These are phyloP conservation scores for Capra hircus DNA, from an alignment of 2,113 vertebrate genomes.

Conservation along the genomic window DNA sequence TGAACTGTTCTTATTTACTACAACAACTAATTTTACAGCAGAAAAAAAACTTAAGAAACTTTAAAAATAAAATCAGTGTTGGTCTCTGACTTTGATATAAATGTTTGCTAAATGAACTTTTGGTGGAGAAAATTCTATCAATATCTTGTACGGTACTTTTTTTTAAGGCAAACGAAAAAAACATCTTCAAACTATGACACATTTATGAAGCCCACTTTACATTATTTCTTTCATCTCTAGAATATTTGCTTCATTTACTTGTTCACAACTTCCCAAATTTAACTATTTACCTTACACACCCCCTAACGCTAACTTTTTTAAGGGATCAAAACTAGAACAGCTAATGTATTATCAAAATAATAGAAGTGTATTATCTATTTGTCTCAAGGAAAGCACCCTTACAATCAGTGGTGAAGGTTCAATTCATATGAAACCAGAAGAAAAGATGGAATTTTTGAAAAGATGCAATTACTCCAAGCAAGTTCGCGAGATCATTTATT, in stretches of 20 bases:
- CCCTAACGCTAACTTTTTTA: not conserved
- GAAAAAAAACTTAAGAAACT: not conserved
- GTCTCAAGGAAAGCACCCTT: not conserved
- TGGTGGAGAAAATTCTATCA: not conserved
- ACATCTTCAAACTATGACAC: not conserved
- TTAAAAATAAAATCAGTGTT: not conserved
- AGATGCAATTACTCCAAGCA: not conserved
- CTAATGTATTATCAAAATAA: not conserved
- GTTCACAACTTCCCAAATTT: not conserved
- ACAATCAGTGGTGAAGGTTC: not conserved
- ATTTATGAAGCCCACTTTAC: conserved; percentile 7
- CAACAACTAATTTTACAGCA: not conserved
- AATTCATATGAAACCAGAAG: not conserved
- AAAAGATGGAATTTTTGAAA: not conserved
- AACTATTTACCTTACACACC: not conserved
- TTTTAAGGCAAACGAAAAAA: conserved; percentile 16
- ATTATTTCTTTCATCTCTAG: not conserved
- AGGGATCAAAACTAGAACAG: not conserved
- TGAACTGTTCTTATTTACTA: not conserved
- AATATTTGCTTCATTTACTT: not conserved
- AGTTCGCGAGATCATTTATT: not conserved
- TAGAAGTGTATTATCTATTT: not conserved
- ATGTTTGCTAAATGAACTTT: not conserved
- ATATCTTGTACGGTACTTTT: not conserved
- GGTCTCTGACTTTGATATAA: conserved; percentile 8